Evolutionary conservation across 2,888 invertebrate genomes (phyloP).

Genomic region (Balanococcus diminutus): DNA sequence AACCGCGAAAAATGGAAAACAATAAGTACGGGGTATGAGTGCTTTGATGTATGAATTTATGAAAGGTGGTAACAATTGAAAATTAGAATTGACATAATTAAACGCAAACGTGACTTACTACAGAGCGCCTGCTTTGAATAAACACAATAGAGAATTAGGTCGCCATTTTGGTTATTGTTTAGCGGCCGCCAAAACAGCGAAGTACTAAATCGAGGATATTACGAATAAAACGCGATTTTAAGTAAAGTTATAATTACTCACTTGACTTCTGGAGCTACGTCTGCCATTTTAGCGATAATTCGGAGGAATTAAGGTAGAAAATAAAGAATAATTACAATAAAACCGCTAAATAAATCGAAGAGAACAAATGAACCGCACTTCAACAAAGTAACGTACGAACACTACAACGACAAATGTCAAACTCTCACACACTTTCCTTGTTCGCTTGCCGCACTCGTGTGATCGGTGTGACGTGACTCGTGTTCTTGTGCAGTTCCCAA

Average conservation of each 20-base stretch:
- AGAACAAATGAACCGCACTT: constrained; percentile 4
- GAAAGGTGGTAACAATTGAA: not conserved
- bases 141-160: constrained; percentile 45
- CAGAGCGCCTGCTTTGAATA: not conserved
- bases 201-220: not conserved
- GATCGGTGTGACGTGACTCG: too few relatives aligned
- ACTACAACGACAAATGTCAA: constrained; percentile 29
- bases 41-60: not conserved
- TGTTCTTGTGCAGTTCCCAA: constrained; percentile 8
- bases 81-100: not conserved
- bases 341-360: not conserved
- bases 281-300: constrained; percentile 51
- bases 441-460: constrained; percentile 36
- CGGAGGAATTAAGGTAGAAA: not conserved
- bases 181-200: constrained; percentile 52
- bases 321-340: not conserved
- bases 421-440: constrained; percentile 28
- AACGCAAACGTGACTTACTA: not conserved
- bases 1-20: constrained; percentile 18
- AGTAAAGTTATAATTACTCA: not conserved
- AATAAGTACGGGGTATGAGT: not conserved
- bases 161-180: constrained; percentile 49
- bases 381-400: not conserved
- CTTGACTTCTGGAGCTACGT: constrained; percentile 50
- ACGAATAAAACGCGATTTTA: not conserved